These are phyloP conservation scores for Sinosuthora webbiana DNA, from an alignment of 2,113 vertebrate species.

Conservation along the genomic window DNA sequence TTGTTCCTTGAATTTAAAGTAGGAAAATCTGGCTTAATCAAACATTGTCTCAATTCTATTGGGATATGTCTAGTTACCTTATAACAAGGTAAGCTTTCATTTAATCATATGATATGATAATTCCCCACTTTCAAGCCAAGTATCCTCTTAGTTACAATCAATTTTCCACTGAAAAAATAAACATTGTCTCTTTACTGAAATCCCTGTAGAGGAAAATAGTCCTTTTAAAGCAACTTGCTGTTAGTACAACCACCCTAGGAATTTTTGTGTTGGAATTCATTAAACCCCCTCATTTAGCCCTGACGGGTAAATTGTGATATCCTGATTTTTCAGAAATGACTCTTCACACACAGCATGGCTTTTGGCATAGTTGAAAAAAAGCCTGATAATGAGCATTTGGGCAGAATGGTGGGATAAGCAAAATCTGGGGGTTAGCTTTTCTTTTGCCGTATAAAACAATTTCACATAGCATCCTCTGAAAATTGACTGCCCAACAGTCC, in stretches of 20 bases:
- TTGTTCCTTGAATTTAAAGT: slow-evolving; percentile 96
- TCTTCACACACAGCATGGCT: slow-evolving; percentile 25
- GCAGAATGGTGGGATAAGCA: slow-evolving; percentile 40
- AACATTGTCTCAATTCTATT: slow-evolving; percentile 87
- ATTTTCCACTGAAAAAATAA: slow-evolving; percentile 84
- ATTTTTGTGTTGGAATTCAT: slow-evolving; percentile 76
- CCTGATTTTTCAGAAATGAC: slow-evolving; percentile 36
- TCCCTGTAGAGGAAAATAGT: slow-evolving; percentile 74
- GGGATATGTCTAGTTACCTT: slow-evolving; percentile 95
- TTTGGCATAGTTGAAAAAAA: slow-evolving; percentile 41
- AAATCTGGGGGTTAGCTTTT: slow-evolving; percentile 16
- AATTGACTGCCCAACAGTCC: not conserved
- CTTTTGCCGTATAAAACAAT: not conserved
- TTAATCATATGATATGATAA: slow-evolving; percentile 90
- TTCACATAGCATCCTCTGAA: not conserved
- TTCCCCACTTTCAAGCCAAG: slow-evolving; percentile 83
- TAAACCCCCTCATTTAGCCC: slow-evolving; percentile 70
- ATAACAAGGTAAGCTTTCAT: slow-evolving; percentile 94
- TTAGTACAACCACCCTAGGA: slow-evolving; percentile 68
- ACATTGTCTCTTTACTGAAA: slow-evolving; percentile 80
- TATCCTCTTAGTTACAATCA: slow-evolving; percentile 95
- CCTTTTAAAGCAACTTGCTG: slow-evolving; percentile 73
- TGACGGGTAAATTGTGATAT: slow-evolving; percentile 61
- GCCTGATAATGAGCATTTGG: slow-evolving; percentile 21
- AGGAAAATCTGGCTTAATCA: slow-evolving; percentile 95